Percentiles rank a stretch among this genome's conserved stretches.
Evolutionary conservation across 2,888 invertebrate species (phyloP).

Genomic region (Sinohyriopsis cumingii): DNA sequence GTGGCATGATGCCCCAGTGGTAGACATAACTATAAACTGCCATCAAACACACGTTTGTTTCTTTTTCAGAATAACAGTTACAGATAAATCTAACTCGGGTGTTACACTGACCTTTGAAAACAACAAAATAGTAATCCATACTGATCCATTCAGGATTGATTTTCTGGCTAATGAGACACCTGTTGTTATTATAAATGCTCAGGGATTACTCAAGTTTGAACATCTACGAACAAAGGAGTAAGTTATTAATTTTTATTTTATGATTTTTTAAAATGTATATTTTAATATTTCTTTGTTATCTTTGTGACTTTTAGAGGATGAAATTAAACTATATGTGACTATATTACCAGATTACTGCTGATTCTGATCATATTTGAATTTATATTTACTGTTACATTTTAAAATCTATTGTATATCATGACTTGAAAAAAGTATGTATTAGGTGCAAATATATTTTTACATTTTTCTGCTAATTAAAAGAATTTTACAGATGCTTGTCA

Average conservation of each 20-base stretch:
- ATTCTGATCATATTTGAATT: too few relatives aligned
- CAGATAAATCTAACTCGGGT: constrained; percentile 76
- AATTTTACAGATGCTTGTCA: too few relatives aligned
- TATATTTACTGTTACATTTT: too few relatives aligned
- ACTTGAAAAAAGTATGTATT: too few relatives aligned
- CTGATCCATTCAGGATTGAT: constrained; percentile 89
- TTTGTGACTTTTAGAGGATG: too few relatives aligned
- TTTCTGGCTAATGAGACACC: constrained; percentile 75
- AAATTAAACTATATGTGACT: too few relatives aligned
- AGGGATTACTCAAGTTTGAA: constrained; percentile 93
- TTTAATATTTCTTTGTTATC: background rate
- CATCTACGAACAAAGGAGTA: constrained; percentile 74
- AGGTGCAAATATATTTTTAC: too few relatives aligned
- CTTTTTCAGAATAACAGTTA: constrained; percentile 75
- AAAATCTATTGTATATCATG: too few relatives aligned
- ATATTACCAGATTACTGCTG: too few relatives aligned
- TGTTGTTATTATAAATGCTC: constrained; percentile 87
- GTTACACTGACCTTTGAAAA: constrained; percentile 73
- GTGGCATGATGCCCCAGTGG: too few relatives aligned
- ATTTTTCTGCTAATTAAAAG: too few relatives aligned
- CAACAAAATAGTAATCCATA: constrained; percentile 78
- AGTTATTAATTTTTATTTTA: constrained; percentile 13
- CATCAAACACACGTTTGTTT: constrained; percentile 71
- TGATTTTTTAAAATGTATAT: background rate
- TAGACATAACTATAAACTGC: background rate